A percentile compares a stretch with the other conserved stretches of the same genome.
Evolutionary conservation across 1,140 invertebrate genomes (phyloP).

Genomic region (Lysiphlebus fabarum): DNA sequence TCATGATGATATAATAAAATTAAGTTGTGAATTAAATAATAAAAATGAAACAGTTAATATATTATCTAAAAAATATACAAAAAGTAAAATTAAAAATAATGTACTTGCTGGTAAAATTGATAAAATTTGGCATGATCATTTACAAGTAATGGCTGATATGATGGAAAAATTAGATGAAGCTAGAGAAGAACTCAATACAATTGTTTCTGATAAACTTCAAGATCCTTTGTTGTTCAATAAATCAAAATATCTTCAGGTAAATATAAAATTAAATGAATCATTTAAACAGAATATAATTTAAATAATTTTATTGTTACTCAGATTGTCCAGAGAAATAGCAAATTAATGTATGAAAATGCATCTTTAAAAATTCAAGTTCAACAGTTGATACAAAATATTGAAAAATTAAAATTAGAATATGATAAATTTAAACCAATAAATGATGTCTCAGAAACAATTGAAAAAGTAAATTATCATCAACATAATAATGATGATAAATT

Average conservation of each 20-base stretch:
- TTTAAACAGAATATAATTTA: no score
- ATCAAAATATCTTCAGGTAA: constrained; percentile 37
- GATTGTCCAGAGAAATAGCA: constrained; percentile 38
- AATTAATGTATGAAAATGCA: constrained; percentile 37
- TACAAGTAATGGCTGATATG: constrained; percentile 39
- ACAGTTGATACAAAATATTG: constrained; percentile 31
- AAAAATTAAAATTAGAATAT: constrained; percentile 33
- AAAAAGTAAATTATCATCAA: constrained; percentile 17
- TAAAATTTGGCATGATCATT: constrained; percentile 32
- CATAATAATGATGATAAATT: no score
- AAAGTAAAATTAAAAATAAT: constrained; percentile 37
- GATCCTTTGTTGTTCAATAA: constrained; percentile 35
- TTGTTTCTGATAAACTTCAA: constrained; percentile 38
- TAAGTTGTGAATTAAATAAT: constrained; percentile 28
- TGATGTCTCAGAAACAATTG: constrained; percentile 28
- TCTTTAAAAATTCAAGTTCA: constrained; percentile 33
- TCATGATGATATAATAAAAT: constrained; percentile 31
- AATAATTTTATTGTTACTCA: constrained; percentile 12
- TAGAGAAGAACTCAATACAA: constrained; percentile 36
- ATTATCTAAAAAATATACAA: constrained; percentile 37
- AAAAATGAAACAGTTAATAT: constrained; percentile 34
- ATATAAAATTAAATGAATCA: not conserved
- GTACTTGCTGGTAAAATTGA: constrained; percentile 32
- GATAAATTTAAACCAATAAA: constrained; percentile 21
- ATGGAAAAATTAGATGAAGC: constrained; percentile 42